Conservation (phyloP, 2,888 invertebrate genomes). For the Clistopyga incitator region DNA sequence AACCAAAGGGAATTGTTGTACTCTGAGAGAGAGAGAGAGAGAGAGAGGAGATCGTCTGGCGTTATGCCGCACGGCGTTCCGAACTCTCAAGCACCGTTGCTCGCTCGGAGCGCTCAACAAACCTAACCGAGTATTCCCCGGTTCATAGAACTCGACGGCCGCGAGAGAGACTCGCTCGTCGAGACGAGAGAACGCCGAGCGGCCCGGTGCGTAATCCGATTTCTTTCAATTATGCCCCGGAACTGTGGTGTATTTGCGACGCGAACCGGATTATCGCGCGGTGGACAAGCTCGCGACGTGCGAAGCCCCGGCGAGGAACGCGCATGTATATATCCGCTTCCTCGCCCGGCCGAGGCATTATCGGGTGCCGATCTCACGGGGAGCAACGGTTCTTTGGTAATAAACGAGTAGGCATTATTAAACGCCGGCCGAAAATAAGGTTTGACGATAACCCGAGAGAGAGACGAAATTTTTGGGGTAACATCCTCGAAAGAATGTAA, state of each 20-base stretch:
- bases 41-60: slow-evolving; percentile 8
- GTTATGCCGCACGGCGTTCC: slow-evolving; percentile 46
- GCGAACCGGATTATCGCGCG: slow-evolving; percentile 43
- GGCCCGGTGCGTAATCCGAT: slow-evolving; percentile 55
- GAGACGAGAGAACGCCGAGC: not conserved
- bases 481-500: too few relatives aligned
- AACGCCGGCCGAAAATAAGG: not conserved
- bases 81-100: slow-evolving; percentile 41
- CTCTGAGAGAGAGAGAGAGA: not conserved
- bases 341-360: not conserved
- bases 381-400: slow-evolving; percentile 7
- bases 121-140: slow-evolving; percentile 45
- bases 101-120: slow-evolving; percentile 35
- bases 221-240: slow-evolving; percentile 52
- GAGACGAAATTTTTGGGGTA: not conserved
- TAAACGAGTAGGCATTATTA: not conserved
- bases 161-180: slow-evolving; percentile 17
- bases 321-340: not conserved
- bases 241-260: slow-evolving; percentile 29
- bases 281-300: not conserved
- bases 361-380: not conserved
- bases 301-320: slow-evolving; percentile 7
- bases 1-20: not conserved
- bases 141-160: slow-evolving; percentile 58
- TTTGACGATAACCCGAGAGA: not conserved